phyloP scores from a whole-genome alignment of 1,140 invertebrate species.

The Delia radicum region DNA sequence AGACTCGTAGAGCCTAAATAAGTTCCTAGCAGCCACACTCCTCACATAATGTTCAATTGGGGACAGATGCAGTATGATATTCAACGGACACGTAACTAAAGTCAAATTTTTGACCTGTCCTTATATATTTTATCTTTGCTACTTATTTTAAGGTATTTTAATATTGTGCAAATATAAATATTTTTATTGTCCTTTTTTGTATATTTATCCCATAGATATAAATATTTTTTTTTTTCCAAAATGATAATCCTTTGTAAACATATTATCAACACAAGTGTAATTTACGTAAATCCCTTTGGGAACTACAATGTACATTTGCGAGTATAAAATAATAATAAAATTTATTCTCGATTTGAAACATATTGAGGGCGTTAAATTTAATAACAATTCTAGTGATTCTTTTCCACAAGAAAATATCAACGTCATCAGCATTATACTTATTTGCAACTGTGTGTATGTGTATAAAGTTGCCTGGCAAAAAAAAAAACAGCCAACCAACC shows the following conservation, averaged over 20 bases:
- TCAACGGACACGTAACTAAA: too few relatives aligned
- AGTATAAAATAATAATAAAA: constrained; percentile 8
- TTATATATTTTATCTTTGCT: too few relatives aligned
- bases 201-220: constrained; percentile 33
- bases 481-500: constrained; percentile 32
- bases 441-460: neutral
- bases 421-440: neutral
- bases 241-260: neutral
- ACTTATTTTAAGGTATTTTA: too few relatives aligned
- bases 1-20: too few relatives aligned
- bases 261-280: constrained; percentile 6
- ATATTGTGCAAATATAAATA: too few relatives aligned
- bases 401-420: neutral
- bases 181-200: constrained; percentile 38
- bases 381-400: neutral
- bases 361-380: constrained; percentile 14
- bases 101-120: too few relatives aligned
- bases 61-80: too few relatives aligned
- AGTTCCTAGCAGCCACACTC: too few relatives aligned
- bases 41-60: too few relatives aligned
- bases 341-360: constrained; percentile 22
- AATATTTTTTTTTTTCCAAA: neutral
- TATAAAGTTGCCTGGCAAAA: neutral
- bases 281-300: constrained; percentile 7
- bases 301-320: neutral